These are phyloP conservation scores for Mormoops blainvillei DNA, from an alignment of 2,113 vertebrate genomes.

Conservation along the genomic window DNA sequence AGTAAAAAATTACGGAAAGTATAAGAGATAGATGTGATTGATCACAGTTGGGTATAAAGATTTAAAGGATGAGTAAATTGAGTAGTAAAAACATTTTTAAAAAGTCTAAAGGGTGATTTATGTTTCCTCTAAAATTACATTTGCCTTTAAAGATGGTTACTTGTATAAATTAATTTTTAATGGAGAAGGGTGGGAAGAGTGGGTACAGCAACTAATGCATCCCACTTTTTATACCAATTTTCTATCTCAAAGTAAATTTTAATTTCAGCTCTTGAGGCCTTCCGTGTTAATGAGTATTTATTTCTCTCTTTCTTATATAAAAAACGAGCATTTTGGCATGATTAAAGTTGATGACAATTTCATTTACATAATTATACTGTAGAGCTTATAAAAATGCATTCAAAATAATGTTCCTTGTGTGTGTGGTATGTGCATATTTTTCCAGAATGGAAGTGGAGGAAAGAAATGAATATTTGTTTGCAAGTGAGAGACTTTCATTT, in stretches of 20 bases:
- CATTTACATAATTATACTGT: slow-evolving; percentile 79
- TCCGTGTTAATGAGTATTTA: slow-evolving; percentile 78
- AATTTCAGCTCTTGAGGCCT: slow-evolving; percentile 68
- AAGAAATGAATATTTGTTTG: not conserved
- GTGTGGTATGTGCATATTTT: not conserved
- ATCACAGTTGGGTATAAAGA: too few species aligned
- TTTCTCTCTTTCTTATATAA: slow-evolving; percentile 70
- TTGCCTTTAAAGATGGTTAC: slow-evolving; percentile 52
- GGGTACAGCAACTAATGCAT: slow-evolving; percentile 17
- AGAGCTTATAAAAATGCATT: slow-evolving; percentile 75
- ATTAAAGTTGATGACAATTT: slow-evolving; percentile 75
- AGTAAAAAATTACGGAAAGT: too few species aligned
- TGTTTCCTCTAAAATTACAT: slow-evolving; percentile 35
- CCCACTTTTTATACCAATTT: slow-evolving; percentile 59
- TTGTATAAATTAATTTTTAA: slow-evolving; percentile 53
- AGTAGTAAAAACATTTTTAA: not conserved
- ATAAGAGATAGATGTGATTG: too few species aligned
- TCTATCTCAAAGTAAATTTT: slow-evolving; percentile 74
- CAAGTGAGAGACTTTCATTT: not conserved
- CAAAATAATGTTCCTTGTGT: slow-evolving; percentile 52
- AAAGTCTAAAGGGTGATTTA: slow-evolving; percentile 38
- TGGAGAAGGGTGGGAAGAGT: not conserved
- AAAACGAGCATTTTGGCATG: slow-evolving; percentile 73
- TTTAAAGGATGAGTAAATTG: too few species aligned
- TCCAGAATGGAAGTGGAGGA: not conserved